Conservation (phyloP, 64 coral and sea anemone genomes). For the Anthopleura sola region DNA sequence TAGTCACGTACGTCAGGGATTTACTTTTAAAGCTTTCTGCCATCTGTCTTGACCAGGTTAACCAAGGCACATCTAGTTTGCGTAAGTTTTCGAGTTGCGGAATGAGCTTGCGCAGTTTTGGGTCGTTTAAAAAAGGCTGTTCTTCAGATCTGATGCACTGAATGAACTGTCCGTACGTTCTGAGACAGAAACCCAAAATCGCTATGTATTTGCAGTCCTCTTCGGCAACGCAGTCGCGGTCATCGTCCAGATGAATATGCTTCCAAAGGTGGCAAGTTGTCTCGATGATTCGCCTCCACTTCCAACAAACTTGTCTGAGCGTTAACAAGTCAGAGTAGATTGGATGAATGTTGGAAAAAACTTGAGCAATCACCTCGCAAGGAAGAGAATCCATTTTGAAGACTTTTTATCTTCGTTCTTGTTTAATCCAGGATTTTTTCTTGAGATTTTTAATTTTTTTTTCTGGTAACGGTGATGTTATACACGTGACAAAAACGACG, state of each 20-base stretch:
- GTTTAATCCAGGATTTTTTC: neutral
- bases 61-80: slow-evolving; percentile 30
- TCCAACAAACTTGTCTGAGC: slow-evolving; percentile 32
- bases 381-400: slow-evolving; percentile 27
- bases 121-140: neutral
- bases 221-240: slow-evolving; percentile 1
- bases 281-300: slow-evolving; percentile 42
- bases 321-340: slow-evolving; percentile 35
- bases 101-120: slow-evolving; percentile 17
- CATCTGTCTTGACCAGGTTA: slow-evolving; percentile 28
- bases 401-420: neutral
- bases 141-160: slow-evolving; percentile 43
- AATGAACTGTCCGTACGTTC: slow-evolving; percentile 32
- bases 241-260: slow-evolving; percentile 48
- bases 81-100: slow-evolving; percentile 9
- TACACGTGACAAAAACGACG: neutral
- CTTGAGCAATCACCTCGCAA: slow-evolving; percentile 43
- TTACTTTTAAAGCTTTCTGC: slow-evolving; percentile 30
- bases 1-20: slow-evolving; percentile 30
- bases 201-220: slow-evolving; percentile 17
- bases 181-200: slow-evolving; percentile 20
- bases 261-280: slow-evolving; percentile 40
- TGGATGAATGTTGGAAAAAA: slow-evolving; percentile 41
- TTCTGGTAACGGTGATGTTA: neutral
- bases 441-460: neutral